A percentile compares a stretch with the other conserved stretches of the same genome.
Evolutionary conservation across 2,797 vertebrate species (phyloP).

Genomic region (Gallinago solitaria): DNA sequence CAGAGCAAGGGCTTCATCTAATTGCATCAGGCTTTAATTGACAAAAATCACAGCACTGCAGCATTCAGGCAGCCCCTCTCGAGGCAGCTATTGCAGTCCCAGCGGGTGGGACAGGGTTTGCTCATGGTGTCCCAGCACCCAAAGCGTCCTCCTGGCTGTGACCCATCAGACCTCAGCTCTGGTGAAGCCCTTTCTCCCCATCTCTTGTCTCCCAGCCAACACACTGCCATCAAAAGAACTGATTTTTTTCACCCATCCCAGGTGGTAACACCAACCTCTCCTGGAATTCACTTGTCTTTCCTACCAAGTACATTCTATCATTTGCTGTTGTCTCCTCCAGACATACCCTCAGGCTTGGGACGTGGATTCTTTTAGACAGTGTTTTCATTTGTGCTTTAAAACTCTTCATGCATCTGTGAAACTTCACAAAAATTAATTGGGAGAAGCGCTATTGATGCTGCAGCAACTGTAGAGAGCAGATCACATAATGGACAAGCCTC

Average conservation of each 20-base stretch:
- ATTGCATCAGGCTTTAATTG: constrained; percentile 55
- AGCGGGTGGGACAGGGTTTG: not conserved
- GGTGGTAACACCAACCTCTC: not conserved
- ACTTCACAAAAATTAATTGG: not conserved
- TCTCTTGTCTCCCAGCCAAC: not conserved
- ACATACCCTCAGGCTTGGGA: not conserved
- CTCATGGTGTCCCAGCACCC: not conserved
- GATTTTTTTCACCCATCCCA: not conserved
- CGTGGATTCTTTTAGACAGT: not conserved
- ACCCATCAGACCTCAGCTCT: not conserved
- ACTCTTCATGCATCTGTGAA: not conserved
- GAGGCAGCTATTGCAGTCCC: not conserved
- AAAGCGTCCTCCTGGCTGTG: not conserved
- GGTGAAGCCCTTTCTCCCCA: not conserved
- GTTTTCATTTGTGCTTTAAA: not conserved
- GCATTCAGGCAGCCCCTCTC: not conserved
- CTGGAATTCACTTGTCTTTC: not conserved
- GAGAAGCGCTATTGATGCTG: not conserved
- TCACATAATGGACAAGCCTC: not conserved
- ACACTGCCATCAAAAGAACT: not conserved
- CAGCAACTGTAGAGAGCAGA: not conserved
- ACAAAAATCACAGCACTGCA: constrained; percentile 44
- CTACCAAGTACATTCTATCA: not conserved
- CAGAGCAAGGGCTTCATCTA: constrained; percentile 35
- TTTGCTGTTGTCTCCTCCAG: not conserved